These are phyloP conservation scores for Dendroctonus ponderosae DNA, from an alignment of 1,140 invertebrate species.

Conservation along the genomic window DNA sequence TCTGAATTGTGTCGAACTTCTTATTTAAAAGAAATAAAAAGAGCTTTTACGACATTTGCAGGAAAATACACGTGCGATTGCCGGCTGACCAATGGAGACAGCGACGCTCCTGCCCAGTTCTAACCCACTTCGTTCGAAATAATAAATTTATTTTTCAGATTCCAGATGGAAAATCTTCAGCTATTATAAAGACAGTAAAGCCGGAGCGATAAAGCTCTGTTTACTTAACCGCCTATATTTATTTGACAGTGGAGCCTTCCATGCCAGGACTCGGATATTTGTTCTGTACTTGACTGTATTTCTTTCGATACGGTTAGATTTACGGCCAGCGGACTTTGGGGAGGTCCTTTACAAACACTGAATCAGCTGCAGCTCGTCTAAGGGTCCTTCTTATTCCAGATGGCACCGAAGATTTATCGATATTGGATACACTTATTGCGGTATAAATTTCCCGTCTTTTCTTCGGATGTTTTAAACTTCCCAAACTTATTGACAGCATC, in stretches of 20 bases:
- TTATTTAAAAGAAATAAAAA: too few relatives aligned
- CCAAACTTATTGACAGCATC: not conserved
- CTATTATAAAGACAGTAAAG: conserved; percentile 28
- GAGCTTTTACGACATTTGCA: too few relatives aligned
- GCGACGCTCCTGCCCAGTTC: too few relatives aligned
- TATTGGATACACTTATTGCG: conserved; percentile 36
- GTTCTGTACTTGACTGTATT: conserved; percentile 36
- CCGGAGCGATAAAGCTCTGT: conserved; percentile 27
- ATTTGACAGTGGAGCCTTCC: conserved; percentile 31
- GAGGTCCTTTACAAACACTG: conserved; percentile 36
- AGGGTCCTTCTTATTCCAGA: conserved; percentile 32
- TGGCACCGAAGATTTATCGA: conserved; percentile 33
- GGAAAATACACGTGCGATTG: too few relatives aligned
- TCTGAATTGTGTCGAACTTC: too few relatives aligned
- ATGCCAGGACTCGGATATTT: conserved; percentile 27
- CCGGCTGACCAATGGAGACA: too few relatives aligned
- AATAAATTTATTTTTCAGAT: conserved; percentile 20
- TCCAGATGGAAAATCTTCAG: conserved; percentile 15
- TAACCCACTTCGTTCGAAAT: not conserved
- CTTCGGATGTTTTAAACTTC: conserved; percentile 14
- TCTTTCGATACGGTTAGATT: conserved; percentile 34
- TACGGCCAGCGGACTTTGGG: conserved; percentile 28
- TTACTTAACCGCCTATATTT: conserved; percentile 33
- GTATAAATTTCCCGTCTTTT: conserved; percentile 21
- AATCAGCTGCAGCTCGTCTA: conserved; percentile 33